A percentile compares a stretch with the other conserved stretches of the same genome.
Conservation (phyloP, 2,113 vertebrate genomes). For the Meriones unguiculatus region DNA sequence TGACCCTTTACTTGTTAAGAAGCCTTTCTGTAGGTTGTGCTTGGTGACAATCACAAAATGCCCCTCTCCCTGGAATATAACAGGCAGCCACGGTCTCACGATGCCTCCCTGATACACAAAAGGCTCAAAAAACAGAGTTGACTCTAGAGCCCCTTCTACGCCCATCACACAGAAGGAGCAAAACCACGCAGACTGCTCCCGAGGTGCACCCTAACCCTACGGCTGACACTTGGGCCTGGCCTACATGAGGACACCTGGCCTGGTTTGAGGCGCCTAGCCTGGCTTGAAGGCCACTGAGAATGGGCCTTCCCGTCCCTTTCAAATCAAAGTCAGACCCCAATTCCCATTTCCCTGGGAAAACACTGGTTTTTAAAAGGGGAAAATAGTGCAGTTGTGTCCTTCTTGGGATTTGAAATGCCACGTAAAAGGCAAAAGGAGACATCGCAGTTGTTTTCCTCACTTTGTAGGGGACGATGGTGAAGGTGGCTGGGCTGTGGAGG, state of each 20-base stretch:
- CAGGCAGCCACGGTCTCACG: not conserved
- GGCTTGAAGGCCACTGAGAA: not conserved
- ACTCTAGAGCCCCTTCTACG: not conserved
- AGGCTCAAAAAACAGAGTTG: not conserved
- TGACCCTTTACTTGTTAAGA: not conserved
- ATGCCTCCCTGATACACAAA: not conserved
- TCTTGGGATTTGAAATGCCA: not conserved
- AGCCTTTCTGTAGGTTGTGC: not conserved
- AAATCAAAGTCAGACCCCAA: not conserved
- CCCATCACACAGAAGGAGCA: too few species aligned
- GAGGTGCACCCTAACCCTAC: not conserved
- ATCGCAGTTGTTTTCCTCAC: not conserved
- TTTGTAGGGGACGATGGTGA: not conserved
- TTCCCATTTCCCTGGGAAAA: not conserved
- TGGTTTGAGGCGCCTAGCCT: not conserved
- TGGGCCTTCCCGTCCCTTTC: not conserved
- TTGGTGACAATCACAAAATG: not conserved
- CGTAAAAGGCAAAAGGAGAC: not conserved
- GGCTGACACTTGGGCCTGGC: not conserved
- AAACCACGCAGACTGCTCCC: not conserved
- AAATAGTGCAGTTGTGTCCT: not conserved
- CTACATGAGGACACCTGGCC: not conserved
- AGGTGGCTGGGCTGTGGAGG: not conserved
- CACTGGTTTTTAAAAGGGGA: not conserved
- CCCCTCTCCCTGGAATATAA: too few species aligned